A percentile compares a stretch with the other conserved stretches of the same genome.
Evolutionary conservation across 1,140 invertebrate genomes (phyloP).

Genomic region (Sycophaga agraensis): DNA sequence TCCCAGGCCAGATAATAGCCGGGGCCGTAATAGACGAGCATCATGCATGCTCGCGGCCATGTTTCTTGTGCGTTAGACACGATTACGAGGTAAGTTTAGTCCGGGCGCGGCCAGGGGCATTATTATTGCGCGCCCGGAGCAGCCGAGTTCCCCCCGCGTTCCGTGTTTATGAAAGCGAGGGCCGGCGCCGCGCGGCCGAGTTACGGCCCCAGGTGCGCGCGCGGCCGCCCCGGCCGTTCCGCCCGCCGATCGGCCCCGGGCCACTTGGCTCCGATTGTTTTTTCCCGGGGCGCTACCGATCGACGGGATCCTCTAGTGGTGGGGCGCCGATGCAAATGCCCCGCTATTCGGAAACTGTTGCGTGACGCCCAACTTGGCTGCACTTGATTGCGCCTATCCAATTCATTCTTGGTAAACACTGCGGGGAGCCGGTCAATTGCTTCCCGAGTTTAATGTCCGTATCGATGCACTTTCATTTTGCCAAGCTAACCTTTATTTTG

Average conservation of each 20-base stretch:
- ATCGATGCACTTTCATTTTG: too few relatives aligned
- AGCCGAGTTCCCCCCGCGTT: conserved; percentile 30
- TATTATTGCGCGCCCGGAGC: conserved; percentile 48
- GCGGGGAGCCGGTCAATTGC: too few relatives aligned
- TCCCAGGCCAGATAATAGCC: neutral
- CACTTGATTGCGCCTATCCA: too few relatives aligned
- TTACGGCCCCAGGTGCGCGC: conserved; percentile 48
- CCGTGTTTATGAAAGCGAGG: conserved; percentile 47
- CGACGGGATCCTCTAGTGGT: too few relatives aligned
- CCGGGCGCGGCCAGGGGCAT: conserved; percentile 42
- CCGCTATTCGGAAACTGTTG: too few relatives aligned
- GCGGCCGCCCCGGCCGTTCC: neutral
- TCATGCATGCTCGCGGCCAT: conserved; percentile 9
- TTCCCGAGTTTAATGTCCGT: too few relatives aligned
- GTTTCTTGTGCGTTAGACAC: conserved; percentile 19
- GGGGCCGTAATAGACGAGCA: conserved; percentile 17
- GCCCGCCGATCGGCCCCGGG: neutral
- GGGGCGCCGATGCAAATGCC: too few relatives aligned
- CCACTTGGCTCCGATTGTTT: too few relatives aligned
- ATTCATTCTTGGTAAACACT: too few relatives aligned
- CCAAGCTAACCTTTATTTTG: too few relatives aligned
- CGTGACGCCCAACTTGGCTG: too few relatives aligned
- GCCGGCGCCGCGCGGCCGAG: conserved; percentile 25
- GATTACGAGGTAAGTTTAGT: conserved; percentile 48
- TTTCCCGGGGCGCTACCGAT: too few relatives aligned